phyloP scores from a whole-genome alignment of 35 echinoderm and acorn worm species.

The Diadema setosum region DNA sequence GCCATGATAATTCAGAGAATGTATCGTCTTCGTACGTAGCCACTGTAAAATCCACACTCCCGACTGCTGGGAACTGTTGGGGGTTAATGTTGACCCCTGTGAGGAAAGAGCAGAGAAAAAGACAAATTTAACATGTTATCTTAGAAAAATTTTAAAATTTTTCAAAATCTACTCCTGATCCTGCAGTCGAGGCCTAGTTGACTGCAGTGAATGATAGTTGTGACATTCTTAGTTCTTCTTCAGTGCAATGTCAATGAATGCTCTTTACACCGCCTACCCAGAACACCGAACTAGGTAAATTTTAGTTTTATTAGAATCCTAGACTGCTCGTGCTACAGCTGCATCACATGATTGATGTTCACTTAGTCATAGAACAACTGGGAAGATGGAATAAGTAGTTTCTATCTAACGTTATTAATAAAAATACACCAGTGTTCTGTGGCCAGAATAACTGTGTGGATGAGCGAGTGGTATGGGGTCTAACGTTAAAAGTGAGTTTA shows the following conservation, averaged over 20 bases:
- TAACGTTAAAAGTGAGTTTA: no score
- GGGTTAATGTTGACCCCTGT: slow-evolving; percentile 16
- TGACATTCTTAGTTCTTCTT: background rate
- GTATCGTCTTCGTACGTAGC: background rate
- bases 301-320: no score
- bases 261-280: background rate
- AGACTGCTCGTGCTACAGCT: no score
- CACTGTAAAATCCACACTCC: background rate
- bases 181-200: background rate
- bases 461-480: no score
- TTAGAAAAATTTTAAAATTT: background rate
- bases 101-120: background rate
- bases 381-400: no score
- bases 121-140: background rate
- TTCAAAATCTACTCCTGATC: no score
- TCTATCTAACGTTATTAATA: no score
- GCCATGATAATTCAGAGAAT: background rate
- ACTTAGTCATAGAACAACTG: no score
- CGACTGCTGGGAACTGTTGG: background rate
- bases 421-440: no score
- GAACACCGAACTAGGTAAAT: no score
- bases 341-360: no score
- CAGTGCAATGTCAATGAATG: background rate
- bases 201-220: background rate
- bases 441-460: no score